A percentile compares a stretch with the other conserved stretches of the same genome.
Evolutionary conservation across 2,888 invertebrate genomes (phyloP).

Genomic region (Saturnia japonica): DNA sequence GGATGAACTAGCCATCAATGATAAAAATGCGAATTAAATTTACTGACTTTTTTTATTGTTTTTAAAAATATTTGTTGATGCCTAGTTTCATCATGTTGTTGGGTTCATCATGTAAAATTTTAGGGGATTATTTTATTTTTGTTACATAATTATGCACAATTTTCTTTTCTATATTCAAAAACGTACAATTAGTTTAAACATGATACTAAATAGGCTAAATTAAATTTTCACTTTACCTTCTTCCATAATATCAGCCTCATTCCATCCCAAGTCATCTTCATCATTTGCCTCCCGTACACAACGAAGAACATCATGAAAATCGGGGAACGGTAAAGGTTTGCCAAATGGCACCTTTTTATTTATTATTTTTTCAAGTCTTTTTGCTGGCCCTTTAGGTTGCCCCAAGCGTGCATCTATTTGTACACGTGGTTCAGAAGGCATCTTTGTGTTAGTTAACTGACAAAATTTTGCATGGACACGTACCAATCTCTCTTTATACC

Average conservation of each 20-base stretch:
- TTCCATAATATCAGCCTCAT: constrained; percentile 69
- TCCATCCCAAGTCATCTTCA: constrained; percentile 67
- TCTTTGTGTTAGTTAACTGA: constrained; percentile 81
- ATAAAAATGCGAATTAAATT: too few species aligned
- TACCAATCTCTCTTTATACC: constrained; percentile 75
- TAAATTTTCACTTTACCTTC: constrained; percentile 56
- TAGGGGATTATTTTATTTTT: too few species aligned
- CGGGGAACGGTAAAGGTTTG: constrained; percentile 74
- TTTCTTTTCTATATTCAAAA: too few species aligned
- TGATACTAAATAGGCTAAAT: neutral
- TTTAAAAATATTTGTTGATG: too few species aligned
- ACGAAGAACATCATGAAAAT: constrained; percentile 78
- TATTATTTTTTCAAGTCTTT: constrained; percentile 66
- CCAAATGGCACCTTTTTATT: constrained; percentile 72
- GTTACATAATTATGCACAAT: too few species aligned
- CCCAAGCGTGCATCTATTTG: constrained; percentile 63
- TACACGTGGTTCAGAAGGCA: constrained; percentile 71
- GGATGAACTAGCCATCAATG: too few species aligned
- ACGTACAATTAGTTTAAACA: too few species aligned
- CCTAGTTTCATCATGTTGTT: too few species aligned
- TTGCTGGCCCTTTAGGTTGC: constrained; percentile 65
- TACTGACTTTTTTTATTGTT: too few species aligned
- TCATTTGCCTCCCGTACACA: constrained; percentile 69
- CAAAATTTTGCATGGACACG: constrained; percentile 83
- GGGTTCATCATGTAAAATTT: too few species aligned